Evolutionary conservation across 2,797 vertebrate species (phyloP), one percentile per base, ranked within the genome.

Genomic region (Manis javanica): DNA sequence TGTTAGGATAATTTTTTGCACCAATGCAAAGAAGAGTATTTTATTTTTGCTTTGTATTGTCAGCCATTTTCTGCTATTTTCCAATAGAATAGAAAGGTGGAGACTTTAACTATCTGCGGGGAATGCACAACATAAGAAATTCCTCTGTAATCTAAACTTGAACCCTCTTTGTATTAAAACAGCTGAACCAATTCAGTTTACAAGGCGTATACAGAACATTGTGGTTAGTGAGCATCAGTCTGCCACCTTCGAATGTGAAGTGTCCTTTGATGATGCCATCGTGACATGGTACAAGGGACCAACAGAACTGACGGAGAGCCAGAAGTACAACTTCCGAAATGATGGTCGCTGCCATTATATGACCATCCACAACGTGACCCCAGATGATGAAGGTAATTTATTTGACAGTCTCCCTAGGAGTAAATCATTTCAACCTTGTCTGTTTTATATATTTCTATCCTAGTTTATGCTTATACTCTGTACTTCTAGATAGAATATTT

Each of bases 101-200:
- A 90, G 64, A 61, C 49, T 51, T 94, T 82, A 37, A 42, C 37
- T 83, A 51, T 26, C 53, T 72, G 46, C 39, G 46, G 49, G 23
- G 7, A 82, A 77, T 24, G 31, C 37, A 64, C 29, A 37, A 10
- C 18, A 19, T 23, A 69, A 90, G 46, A 63, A 42, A 18, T 66
- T 51, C 24, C 39, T 85, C 5, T 69, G 13, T 4, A 51, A 3
- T 34, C 83, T 96, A 51, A 96, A 71, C 24, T 42, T 86, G 84
- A 96, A 46, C 31, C 86, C 63, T 55, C 37, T 88, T 95, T 97
- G 15, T 97, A 63, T 97, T 88, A 82, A 29, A 97, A 98, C 99
- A 99, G 99, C 99, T 78, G 99, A 99, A 98, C 99, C 99, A 97
- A 99, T 99, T 98, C 99, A 99, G 98, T 99, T 99, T 98, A 99